Base-by-base conservation (phyloP, 2,797 vertebrate genomes). In the Enteromius afrohamiltoni region DNA sequence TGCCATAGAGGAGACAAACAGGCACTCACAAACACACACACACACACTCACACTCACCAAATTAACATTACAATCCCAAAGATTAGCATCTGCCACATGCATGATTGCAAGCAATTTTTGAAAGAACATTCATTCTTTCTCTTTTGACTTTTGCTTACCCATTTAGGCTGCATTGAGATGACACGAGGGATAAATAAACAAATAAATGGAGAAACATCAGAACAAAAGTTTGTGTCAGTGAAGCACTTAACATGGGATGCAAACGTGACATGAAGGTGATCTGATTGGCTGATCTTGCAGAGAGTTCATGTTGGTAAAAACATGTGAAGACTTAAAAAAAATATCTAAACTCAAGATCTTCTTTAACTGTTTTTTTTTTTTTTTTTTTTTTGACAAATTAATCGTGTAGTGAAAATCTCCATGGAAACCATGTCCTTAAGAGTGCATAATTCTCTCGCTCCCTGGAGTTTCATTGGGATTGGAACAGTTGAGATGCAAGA, bases 61-160 rank as follows among this genome's bases (percentile, higher is more conserved):
- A 93, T 93, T 93, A 93, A 91, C 89, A 84, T 83, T 90, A 90
- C 88, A 91, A 93, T 93, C 89, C 91, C 87, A 86, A 89, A 91
- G 90, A 92, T 95, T 92, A 94, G 91, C 87, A 81, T 88, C 69
- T 76, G 78, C 81, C 42, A 80, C 94, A 94, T 95, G 94, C 93
- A 90, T 93, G 93, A 94, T 94, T 94, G 88, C 89, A 90, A 91
- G 91, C 91, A 91, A 79, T 83, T 84, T 93, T 93, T 17, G 89
- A 88, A 89, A 84, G 82, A 77, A 85, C 29, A 51, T 83, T 62
- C 77, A 34, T 85, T 85, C 83, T 51, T 71, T 76, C 74, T 47
- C 42, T 49, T 85, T 82, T 64, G 47, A 83, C 90, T 92, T 89
- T 91, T 89, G 91, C 94, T 95, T 95, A 95, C 94, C 94, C 86